Evolutionary conservation across 2,113 vertebrate species (phyloP).

Genomic region (Crotalus horridus): DNA sequence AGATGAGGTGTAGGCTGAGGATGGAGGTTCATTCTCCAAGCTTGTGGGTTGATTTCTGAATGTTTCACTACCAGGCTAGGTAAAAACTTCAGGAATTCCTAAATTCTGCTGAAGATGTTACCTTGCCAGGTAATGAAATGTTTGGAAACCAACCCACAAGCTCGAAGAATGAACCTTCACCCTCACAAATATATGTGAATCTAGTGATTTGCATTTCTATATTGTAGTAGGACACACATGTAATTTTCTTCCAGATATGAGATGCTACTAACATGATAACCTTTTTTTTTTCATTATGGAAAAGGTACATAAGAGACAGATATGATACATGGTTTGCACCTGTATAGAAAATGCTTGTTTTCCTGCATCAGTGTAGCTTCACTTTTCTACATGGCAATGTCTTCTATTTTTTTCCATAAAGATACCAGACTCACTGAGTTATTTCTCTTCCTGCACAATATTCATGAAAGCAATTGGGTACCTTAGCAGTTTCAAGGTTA

Average conservation of each 20-base stretch:
- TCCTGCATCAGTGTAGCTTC: slow-evolving; percentile 55
- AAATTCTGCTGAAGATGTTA: too few species aligned
- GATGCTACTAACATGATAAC: slow-evolving; percentile 39
- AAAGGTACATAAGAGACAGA: slow-evolving; percentile 43
- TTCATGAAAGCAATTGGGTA: slow-evolving; percentile 84
- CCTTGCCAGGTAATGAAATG: not conserved
- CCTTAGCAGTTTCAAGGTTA: slow-evolving; percentile 82
- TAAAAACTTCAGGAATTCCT: too few species aligned
- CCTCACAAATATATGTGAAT: not conserved
- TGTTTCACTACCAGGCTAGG: too few species aligned
- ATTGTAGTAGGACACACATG: not conserved
- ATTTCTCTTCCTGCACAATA: slow-evolving; percentile 76
- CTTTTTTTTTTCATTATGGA: slow-evolving; percentile 19
- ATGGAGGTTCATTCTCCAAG: too few species aligned
- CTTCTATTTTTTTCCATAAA: slow-evolving; percentile 55
- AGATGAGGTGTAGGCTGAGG: not conserved
- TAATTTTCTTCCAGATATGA: slow-evolving; percentile 1
- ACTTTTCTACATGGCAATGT: slow-evolving; percentile 52
- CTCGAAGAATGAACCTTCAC: not conserved
- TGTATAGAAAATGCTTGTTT: slow-evolving; percentile 52
- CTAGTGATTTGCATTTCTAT: not conserved
- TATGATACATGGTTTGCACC: slow-evolving; percentile 55
- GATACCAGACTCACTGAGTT: slow-evolving; percentile 71
- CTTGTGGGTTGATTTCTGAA: too few species aligned
- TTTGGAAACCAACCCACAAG: not conserved